Evolutionary conservation across 1,140 invertebrate genomes (phyloP), one percentile per base, ranked within the genome.

Genomic region (Gonatopus flavifemur): DNA sequence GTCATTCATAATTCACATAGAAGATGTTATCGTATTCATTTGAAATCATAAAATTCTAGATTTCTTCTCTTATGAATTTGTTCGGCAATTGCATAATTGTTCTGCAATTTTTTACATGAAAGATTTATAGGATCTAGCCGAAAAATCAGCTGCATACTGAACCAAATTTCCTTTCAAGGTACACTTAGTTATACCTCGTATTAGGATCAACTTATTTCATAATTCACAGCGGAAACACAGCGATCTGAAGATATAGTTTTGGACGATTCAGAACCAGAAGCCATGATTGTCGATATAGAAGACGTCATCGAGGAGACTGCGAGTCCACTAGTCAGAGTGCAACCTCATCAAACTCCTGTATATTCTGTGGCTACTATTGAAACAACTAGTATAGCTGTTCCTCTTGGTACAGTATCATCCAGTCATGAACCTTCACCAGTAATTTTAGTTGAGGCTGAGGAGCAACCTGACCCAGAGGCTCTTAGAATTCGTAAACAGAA

Each of bases 291-390:
- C 43, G 82, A 66, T 52, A 82, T 75, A 56, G 82, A 77, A 57
- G 81, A 69, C 22, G 79, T 76, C 2, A 74, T 72, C 45, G 81
- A 73, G 49, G 81, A 66, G 59, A 80, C 72, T n/a, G 80, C 58
- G 38, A 74, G 54, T 12, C 86, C 87, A 1, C 70, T 89, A 33
- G 74, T 85, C 3, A 82, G 83, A 0, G 80, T 82, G 7, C 80
- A 81, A 37, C 84, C 84, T 1, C 83, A 84, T 21, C 85, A 88
- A 54, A 86, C 83, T 16, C 86, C 87, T 0, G 81, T 88, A 0
- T 88, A 88, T 57, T 62, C 83, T 77, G 49, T 81, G 68, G 48
- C 82, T 76, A 45, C 80, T 69, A 67, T 77, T 69, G 41, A 74
- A 52, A 70, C 70, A n/a, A 68, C 62, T 12, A 72, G 73, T 37